Conservation (phyloP, 2,797 vertebrate genomes). For the Sandelia bainsii region DNA sequence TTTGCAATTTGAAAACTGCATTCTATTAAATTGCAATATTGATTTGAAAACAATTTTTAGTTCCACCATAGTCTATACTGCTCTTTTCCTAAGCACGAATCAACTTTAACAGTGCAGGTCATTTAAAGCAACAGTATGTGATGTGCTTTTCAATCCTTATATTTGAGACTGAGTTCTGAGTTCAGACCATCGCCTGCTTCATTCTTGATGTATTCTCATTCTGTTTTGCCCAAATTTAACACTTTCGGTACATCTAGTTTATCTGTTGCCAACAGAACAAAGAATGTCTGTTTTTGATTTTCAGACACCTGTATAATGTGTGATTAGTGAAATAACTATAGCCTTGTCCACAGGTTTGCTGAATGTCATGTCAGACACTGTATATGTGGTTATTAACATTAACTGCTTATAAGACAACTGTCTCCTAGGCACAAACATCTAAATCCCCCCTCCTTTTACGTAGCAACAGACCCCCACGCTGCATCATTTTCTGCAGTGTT, state of each 20-base stretch:
- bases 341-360: background rate
- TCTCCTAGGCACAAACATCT: background rate
- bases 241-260: conserved; percentile 15
- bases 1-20: too few relatives aligned
- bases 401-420: background rate
- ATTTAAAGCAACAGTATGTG: too few relatives aligned
- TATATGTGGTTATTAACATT: background rate
- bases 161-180: background rate
- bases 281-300: conserved; percentile 15
- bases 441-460: background rate
- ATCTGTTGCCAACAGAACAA: conserved; percentile 54
- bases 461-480: background rate
- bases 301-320: background rate
- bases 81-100: background rate
- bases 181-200: conserved; percentile 5
- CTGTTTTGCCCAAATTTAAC: conserved; percentile 18
- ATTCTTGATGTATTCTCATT: conserved; percentile 6
- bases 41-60: too few relatives aligned
- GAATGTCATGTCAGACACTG: background rate
- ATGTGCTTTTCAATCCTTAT: too few relatives aligned
- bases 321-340: conserved; percentile 11
- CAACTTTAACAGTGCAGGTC: background rate
- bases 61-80: too few relatives aligned
- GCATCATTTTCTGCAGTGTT: background rate
- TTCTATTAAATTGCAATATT: too few relatives aligned